phyloP scores from a whole-genome alignment of 2,113 vertebrate genomes.

The Garra rufa region DNA sequence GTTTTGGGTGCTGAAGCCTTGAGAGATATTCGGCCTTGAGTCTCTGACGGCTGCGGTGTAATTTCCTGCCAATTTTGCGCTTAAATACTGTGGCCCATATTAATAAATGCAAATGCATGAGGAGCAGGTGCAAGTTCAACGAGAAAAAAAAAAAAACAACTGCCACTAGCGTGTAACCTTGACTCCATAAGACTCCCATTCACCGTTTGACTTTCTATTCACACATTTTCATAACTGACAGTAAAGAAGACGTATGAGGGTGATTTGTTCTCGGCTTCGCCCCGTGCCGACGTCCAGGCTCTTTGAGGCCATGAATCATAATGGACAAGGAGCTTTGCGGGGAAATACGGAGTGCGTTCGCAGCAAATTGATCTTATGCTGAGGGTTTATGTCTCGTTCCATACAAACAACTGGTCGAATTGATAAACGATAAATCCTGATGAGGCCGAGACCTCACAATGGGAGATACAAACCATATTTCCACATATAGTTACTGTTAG shows the following conservation, averaged over 20 bases:
- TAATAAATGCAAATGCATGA: constrained; percentile 73
- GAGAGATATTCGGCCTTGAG: constrained; percentile 67
- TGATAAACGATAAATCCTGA: constrained; percentile 72
- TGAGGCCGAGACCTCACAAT: constrained; percentile 27
- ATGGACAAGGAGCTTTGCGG: constrained; percentile 61
- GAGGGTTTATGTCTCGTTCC: constrained; percentile 69
- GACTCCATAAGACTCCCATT: constrained; percentile 72
- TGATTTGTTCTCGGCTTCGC: constrained; percentile 65
- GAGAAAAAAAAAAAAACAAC: constrained; percentile 7
- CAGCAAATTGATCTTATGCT: constrained; percentile 74
- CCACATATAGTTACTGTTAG: constrained; percentile 43
- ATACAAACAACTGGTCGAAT: constrained; percentile 68
- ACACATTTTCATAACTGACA: constrained; percentile 75
- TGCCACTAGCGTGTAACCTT: constrained; percentile 71
- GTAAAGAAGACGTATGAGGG: constrained; percentile 71
- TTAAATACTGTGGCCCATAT: constrained; percentile 71
- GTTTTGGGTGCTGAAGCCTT: constrained; percentile 64
- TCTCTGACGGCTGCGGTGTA: constrained; percentile 68
- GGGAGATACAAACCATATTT: constrained; percentile 59
- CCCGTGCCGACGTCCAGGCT: constrained; percentile 53
- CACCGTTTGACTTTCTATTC: constrained; percentile 63
- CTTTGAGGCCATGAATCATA: constrained; percentile 66
- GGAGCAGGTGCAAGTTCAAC: constrained; percentile 55
- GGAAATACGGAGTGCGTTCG: constrained; percentile 61
- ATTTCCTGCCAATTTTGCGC: constrained; percentile 71